Evolutionary conservation across 2,113 vertebrate species (phyloP).

Genomic region (Atractosteus spatula): DNA sequence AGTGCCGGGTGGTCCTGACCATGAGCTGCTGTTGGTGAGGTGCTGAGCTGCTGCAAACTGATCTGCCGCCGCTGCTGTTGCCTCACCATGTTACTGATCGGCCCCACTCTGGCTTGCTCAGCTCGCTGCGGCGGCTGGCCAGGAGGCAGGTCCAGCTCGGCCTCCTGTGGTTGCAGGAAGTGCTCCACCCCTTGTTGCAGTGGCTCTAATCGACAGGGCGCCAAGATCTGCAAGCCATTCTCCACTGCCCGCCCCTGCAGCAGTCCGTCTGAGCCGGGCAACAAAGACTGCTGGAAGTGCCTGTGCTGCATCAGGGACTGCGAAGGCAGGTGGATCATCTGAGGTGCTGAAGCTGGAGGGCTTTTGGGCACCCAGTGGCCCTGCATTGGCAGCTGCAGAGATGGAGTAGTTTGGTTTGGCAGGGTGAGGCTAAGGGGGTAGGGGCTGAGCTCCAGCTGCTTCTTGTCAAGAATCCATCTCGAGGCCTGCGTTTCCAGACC

Average conservation of each 20-base stretch:
- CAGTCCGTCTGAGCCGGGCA: conserved; percentile 6
- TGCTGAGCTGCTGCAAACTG: conserved; percentile 56
- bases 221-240: conserved; percentile 66
- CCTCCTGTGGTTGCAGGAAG: conserved; percentile 66
- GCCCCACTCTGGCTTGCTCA: conserved; percentile 63
- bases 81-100: conserved; percentile 73
- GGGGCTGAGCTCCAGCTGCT: conserved; percentile 54
- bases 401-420: conserved; percentile 41
- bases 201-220: conserved; percentile 68
- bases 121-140: conserved; percentile 51
- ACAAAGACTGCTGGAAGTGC: conserved; percentile 38
- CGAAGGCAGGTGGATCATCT: conserved; percentile 18
- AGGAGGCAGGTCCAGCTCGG: conserved; percentile 66
- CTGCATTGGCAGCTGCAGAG: conserved; percentile 48
- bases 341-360: conserved; percentile 37
- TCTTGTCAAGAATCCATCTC: conserved; percentile 47
- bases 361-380: conserved; percentile 49
- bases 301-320: not conserved
- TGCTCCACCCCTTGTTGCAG: conserved; percentile 74
- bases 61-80: conserved; percentile 65
- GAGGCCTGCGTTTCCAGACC: conserved; percentile 41
- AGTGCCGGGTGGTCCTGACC: conserved; percentile 24
- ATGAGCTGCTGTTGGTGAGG: conserved; percentile 24
- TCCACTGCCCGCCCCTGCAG: conserved; percentile 57
- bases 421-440: conserved; percentile 48